Conservation (phyloP, 1,140 invertebrate species). For the Drosophila jambulina region DNA sequence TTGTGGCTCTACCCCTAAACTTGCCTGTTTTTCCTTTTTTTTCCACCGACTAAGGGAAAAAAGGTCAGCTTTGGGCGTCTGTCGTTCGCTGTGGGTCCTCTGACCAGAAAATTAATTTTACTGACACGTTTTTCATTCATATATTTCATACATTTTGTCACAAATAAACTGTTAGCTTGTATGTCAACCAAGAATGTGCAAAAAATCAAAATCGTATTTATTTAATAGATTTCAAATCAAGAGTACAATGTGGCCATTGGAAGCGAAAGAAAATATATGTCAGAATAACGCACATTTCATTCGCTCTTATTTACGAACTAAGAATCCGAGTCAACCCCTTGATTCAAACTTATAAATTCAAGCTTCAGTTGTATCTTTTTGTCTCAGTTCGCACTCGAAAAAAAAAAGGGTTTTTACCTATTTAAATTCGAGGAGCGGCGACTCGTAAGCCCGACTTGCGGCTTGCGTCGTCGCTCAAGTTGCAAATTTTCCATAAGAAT, state of each 20-base stretch:
- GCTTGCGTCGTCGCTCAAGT: slow-evolving; percentile 35
- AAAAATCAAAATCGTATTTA: too few relatives aligned
- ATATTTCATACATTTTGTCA: slow-evolving; percentile 22
- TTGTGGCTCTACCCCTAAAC: slow-evolving; percentile 23
- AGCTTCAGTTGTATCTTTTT: neutral
- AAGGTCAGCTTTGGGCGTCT: slow-evolving; percentile 34
- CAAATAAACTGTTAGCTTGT: slow-evolving; percentile 20
- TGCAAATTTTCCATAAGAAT: slow-evolving; percentile 58
- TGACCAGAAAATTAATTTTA: slow-evolving; percentile 62
- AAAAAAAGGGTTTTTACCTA: slow-evolving; percentile 6
- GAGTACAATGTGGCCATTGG: too few relatives aligned
- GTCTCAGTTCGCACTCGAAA: neutral
- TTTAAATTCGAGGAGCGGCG: slow-evolving; percentile 9
- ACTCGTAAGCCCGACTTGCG: slow-evolving; percentile 2
- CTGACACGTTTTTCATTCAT: slow-evolving; percentile 57
- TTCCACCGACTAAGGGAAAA: slow-evolving; percentile 10
- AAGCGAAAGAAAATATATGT: neutral
- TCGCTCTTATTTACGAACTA: neutral
- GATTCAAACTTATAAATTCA: neutral
- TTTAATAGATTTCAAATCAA: too few relatives aligned
- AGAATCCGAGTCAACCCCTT: neutral
- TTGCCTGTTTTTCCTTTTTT: slow-evolving; percentile 1
- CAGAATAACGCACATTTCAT: neutral
- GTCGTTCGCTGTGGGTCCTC: slow-evolving; percentile 15
- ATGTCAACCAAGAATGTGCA: neutral